These are phyloP conservation scores for Helleia helle DNA, from an alignment of 2,888 invertebrate species.

Conservation along the genomic window DNA sequence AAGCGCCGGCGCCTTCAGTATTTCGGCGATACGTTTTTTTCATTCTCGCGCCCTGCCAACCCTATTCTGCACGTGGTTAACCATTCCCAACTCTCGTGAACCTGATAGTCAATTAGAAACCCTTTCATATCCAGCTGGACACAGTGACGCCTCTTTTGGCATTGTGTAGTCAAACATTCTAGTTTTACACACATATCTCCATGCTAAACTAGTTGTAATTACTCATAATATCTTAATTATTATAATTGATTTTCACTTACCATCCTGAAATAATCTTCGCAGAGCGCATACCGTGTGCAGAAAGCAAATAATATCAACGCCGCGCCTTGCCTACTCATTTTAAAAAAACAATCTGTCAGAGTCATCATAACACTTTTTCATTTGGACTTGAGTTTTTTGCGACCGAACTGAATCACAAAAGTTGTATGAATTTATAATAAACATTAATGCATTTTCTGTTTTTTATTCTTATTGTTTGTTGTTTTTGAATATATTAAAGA, in stretches of 20 bases:
- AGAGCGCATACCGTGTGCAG: conserved; percentile 49
- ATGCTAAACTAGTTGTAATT: not conserved
- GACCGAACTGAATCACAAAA: not conserved
- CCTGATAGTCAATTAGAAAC: no score
- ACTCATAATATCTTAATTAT: conserved; percentile 13
- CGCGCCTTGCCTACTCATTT: conserved; percentile 37
- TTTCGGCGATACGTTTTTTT: no score
- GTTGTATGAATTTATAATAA: not conserved
- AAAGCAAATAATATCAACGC: conserved; percentile 48
- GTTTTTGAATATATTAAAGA: not conserved
- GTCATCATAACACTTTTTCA: conserved; percentile 17
- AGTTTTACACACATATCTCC: not conserved
- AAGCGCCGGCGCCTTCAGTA: no score
- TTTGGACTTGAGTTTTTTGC: not conserved
- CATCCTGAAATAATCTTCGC: conserved; percentile 59
- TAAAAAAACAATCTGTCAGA: conserved; percentile 32
- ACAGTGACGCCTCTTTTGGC: no score
- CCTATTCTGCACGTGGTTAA: no score
- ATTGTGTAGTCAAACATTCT: not conserved
- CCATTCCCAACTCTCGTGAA: no score
- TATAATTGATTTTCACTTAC: conserved; percentile 36
- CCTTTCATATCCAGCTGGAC: no score
- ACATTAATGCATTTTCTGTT: not conserved
- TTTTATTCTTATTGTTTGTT: not conserved
- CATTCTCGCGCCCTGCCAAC: no score